A percentile compares a stretch with the other conserved stretches of the same genome.
Conservation (phyloP, 2,888 invertebrate species). For the Zygogramma bicolorata region DNA sequence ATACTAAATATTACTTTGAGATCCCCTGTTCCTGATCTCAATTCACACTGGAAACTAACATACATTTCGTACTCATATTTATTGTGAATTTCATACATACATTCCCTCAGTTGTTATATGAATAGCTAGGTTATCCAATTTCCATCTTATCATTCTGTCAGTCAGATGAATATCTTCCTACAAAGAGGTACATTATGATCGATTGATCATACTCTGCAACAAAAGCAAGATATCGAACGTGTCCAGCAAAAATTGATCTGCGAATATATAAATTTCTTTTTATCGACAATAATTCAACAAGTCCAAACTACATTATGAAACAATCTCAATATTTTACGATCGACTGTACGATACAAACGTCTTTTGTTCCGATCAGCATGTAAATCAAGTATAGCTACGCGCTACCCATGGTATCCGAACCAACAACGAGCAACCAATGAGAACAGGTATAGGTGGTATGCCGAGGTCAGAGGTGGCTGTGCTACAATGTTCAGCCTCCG, state of each 20-base stretch:
- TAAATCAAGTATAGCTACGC: conserved; percentile 29
- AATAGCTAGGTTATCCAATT: no score
- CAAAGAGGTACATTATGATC: no score
- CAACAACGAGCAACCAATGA: conserved; percentile 30
- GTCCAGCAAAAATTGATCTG: not conserved
- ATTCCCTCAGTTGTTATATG: no score
- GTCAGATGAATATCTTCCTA: no score
- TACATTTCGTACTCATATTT: no score
- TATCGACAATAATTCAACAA: not conserved
- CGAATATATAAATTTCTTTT: not conserved
- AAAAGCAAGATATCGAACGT: no score
- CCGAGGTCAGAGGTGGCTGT: conserved; percentile 66
- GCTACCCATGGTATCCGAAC: conserved; percentile 19
- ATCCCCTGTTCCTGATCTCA: no score
- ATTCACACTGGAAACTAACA: no score
- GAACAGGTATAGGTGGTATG: conserved; percentile 65
- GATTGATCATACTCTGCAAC: no score
- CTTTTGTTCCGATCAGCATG: conserved; percentile 19
- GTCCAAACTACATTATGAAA: not conserved
- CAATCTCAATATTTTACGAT: conserved; percentile 9
- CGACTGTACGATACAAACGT: not conserved
- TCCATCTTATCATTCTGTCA: no score
- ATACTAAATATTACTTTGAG: no score
- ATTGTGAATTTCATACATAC: no score
- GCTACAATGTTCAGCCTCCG: conserved; percentile 63